These are phyloP conservation scores for Nemapogon koenigi DNA, from an alignment of 2,888 invertebrate species.

Conservation along the genomic window DNA sequence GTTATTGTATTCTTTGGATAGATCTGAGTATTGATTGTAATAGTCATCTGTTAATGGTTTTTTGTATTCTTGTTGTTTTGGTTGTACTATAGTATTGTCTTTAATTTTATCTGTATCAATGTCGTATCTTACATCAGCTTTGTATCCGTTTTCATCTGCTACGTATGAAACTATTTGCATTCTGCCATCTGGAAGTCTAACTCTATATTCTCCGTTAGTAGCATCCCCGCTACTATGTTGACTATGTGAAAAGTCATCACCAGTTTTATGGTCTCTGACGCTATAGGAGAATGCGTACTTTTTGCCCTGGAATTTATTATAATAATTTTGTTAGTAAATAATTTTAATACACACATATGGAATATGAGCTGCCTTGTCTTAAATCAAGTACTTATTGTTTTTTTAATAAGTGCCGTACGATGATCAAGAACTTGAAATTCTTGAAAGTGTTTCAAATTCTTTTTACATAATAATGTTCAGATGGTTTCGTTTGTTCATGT, in stretches of 20 bases:
- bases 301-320: no score
- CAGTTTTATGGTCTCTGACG: conserved; percentile 67
- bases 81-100: conserved; percentile 23
- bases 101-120: conserved; percentile 28
- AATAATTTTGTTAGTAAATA: neutral
- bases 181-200: conserved; percentile 71
- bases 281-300: conserved; percentile 72
- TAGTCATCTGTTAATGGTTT: conserved; percentile 22
- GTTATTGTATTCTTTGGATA: conserved; percentile 38
- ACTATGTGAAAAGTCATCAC: conserved; percentile 72
- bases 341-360: neutral
- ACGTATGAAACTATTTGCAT: conserved; percentile 71
- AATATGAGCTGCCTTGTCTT: no score
- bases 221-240: conserved; percentile 68
- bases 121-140: conserved; percentile 70
- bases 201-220: conserved; percentile 72
- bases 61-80: conserved; percentile 14
- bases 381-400: no score
- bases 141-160: conserved; percentile 71
- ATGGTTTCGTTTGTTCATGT: no score
- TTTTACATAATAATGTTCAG: no score
- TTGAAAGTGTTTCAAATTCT: no score
- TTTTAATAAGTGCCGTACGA: no score
- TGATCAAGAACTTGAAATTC: no score
- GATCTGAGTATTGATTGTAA: conserved; percentile 28